Evolutionary conservation across 2,113 vertebrate genomes (phyloP), one percentile per base, ranked within the genome.

Genomic region (Sula dactylatra): DNA sequence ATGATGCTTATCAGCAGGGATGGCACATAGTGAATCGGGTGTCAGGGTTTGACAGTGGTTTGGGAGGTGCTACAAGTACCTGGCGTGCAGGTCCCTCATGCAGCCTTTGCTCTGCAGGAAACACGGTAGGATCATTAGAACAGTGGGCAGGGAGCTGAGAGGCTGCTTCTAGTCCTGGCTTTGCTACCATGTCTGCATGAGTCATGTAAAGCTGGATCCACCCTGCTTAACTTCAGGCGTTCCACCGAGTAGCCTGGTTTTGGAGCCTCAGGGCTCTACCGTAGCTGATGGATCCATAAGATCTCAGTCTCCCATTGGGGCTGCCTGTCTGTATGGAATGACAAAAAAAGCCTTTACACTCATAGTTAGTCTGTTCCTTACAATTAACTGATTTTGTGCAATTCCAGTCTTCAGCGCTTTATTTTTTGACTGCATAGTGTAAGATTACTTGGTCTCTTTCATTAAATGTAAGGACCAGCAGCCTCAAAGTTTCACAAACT

Each of bases 31-130:
- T 47, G 77, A 96, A 88, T 80, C 0, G 3, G 11, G 7, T 49
- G 16, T 21, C 49, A 1, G 1, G 10, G 29, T 24, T 64, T 82
- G 66, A 62, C 32, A 55, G 31, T 17, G 58, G 8, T 74, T 66
- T 27, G 16, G 36, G 29, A 78, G 27, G 10, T 70, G 21, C 8
- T 70, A 58, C 24, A n/a, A 56, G 9, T 50, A 73, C 13, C 20
- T 42, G 42, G n/a, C 3, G 0, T 10, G 4, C 0, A 0, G 45
- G n/a, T 45, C 40, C 40, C 12, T 89, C 64, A 13, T 5, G 7
- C 11, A 88, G 47, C 5, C 9, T 70, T 65, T 85, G 34, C 36
- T 77, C 36, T 70, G 40, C 61, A 25, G 42, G 42, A 71, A 47
- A 27, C 25, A 16, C 1, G 4, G 7, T 22, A 3, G 10, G 34